phyloP scores from a whole-genome alignment of 2,797 vertebrate genomes.

The Cirrhinus molitorella region DNA sequence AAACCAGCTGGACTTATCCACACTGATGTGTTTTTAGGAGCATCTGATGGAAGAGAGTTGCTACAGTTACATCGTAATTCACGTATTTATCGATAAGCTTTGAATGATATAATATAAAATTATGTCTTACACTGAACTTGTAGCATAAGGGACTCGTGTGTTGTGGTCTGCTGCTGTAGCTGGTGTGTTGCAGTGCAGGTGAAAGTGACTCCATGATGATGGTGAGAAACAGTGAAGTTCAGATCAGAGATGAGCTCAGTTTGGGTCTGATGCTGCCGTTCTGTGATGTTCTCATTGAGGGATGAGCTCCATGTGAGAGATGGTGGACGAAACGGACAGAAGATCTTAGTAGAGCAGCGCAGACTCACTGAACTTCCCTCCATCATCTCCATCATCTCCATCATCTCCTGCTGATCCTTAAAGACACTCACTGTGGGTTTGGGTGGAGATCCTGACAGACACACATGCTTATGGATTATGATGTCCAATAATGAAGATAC shows the following conservation, averaged over 20 bases:
- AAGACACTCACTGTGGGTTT: too few species aligned
- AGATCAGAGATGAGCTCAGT: conserved; percentile 35
- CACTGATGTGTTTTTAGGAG: not conserved
- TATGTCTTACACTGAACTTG: conserved; percentile 46
- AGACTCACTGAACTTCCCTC: too few species aligned
- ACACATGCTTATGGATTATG: not conserved
- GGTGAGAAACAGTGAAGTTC: conserved; percentile 28
- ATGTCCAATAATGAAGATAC: not conserved
- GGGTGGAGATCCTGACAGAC: conserved; percentile 19
- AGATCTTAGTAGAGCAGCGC: too few species aligned
- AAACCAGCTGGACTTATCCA: too few species aligned
- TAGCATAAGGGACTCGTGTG: not conserved
- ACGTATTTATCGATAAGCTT: too few species aligned
- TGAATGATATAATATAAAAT: too few species aligned
- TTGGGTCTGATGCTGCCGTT: not conserved
- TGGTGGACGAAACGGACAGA: too few species aligned
- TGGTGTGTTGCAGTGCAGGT: conserved; percentile 43
- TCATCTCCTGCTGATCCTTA: too few species aligned
- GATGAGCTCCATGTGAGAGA: too few species aligned
- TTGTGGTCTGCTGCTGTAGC: not conserved
- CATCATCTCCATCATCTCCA: too few species aligned
- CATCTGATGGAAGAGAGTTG: not conserved
- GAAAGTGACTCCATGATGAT: not conserved
- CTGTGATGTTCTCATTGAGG: not conserved
- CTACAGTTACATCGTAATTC: too few species aligned